These are phyloP conservation scores for Procavia capensis DNA, from an alignment of 2,113 vertebrate genomes.

Conservation along the genomic window DNA sequence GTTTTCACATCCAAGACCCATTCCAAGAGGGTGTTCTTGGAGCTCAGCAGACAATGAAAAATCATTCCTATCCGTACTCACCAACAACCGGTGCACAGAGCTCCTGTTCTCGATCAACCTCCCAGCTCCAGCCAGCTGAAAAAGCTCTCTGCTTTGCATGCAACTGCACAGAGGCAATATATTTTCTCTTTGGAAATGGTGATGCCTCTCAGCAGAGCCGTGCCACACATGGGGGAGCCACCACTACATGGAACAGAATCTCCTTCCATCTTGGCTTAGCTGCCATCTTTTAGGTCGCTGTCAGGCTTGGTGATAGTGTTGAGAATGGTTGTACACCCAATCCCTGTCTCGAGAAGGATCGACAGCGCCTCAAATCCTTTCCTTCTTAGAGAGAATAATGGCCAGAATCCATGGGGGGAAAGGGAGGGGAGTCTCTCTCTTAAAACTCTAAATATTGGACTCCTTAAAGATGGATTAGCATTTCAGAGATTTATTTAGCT, in stretches of 20 bases:
- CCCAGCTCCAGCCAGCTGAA: conserved; percentile 45
- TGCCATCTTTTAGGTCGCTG: conserved; percentile 72
- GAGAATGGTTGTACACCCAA: conserved; percentile 53
- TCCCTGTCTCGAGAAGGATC: conserved; percentile 69
- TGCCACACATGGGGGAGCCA: conserved; percentile 73
- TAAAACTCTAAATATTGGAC: conserved; percentile 59
- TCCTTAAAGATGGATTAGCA: conserved; percentile 76
- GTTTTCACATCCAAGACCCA: conserved; percentile 61
- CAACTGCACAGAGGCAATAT: conserved; percentile 76
- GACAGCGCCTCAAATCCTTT: conserved; percentile 71
- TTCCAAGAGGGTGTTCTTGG: conserved; percentile 53
- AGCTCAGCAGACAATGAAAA: conserved; percentile 77
- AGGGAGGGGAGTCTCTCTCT: conserved; percentile 52
- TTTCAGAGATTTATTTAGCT: conserved; percentile 73
- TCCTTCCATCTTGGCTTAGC: conserved; percentile 63
- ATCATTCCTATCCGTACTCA: conserved; percentile 49
- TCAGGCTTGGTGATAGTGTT: conserved; percentile 49
- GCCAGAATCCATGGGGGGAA: conserved; percentile 39
- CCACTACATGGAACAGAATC: conserved; percentile 61
- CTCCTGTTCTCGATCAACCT: conserved; percentile 62
- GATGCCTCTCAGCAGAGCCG: conserved; percentile 52
- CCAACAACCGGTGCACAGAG: conserved; percentile 9
- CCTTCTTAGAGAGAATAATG: conserved; percentile 73
- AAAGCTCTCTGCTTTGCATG: conserved; percentile 76
- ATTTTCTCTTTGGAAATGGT: conserved; percentile 76